These are phyloP conservation scores for Chionomys nivalis DNA, from an alignment of 2,113 vertebrate species.

Conservation along the genomic window DNA sequence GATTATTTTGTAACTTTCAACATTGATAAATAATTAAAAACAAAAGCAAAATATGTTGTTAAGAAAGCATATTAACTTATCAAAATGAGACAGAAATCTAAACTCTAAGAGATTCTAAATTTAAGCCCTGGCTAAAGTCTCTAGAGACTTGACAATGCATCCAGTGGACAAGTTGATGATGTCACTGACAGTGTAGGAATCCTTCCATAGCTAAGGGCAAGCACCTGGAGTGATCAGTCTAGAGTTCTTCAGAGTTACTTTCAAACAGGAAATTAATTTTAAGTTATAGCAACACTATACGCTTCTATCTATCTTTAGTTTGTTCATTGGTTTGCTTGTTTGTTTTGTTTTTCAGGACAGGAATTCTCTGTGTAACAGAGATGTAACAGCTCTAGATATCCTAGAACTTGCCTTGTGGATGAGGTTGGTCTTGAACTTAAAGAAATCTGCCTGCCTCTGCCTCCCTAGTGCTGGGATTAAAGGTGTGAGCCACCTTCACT, in stretches of 20 bases:
- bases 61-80: not conserved
- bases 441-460: not conserved
- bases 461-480: not conserved
- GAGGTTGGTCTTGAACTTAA: too few relatives aligned
- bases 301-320: not conserved
- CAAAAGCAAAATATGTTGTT: not conserved
- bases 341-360: too few relatives aligned
- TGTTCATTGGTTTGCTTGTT: not conserved
- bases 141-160: not conserved
- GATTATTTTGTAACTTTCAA: too few relatives aligned
- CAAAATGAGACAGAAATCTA: not conserved
- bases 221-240: too few relatives aligned
- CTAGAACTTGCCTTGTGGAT: too few relatives aligned
- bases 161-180: too few relatives aligned
- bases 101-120: not conserved
- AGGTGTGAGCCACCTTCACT: not conserved
- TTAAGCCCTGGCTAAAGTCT: not conserved
- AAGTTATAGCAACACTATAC: not conserved
- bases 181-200: not conserved
- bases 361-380: too few relatives aligned
- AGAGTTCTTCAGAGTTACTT: rapidly evolving
- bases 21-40: not conserved
- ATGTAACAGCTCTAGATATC: too few relatives aligned
- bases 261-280: not conserved
- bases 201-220: rapidly evolving